Conservation (phyloP, 2,797 vertebrate species). For the Zenarchopterus dispar region DNA sequence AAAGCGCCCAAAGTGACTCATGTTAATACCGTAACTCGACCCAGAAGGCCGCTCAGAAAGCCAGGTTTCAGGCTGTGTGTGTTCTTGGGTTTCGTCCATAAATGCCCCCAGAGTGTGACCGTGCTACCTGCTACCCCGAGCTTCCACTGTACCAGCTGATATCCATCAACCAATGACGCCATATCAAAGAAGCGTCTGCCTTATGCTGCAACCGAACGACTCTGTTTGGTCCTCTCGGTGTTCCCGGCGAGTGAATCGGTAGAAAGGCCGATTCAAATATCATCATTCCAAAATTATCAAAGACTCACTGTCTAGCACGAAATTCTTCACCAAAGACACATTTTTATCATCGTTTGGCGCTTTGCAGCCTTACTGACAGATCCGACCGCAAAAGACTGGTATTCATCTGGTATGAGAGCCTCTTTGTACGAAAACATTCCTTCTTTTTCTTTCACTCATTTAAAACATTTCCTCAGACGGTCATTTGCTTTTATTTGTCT, state of each 20-base stretch:
- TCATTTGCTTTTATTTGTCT: slow-evolving; percentile 57
- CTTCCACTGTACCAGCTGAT: too few species aligned
- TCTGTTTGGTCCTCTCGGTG: too few species aligned
- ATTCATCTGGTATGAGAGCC: slow-evolving; percentile 86
- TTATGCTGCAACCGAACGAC: too few species aligned
- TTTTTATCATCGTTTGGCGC: slow-evolving; percentile 69
- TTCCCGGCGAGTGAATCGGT: slow-evolving; percentile 6
- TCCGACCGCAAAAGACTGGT: slow-evolving; percentile 72
- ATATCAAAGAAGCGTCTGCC: too few species aligned
- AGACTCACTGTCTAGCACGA: slow-evolving; percentile 39
- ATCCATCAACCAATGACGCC: too few species aligned
- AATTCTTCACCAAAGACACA: slow-evolving; percentile 31
- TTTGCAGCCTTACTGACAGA: slow-evolving; percentile 69
- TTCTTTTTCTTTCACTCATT: slow-evolving; percentile 43
- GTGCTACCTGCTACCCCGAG: too few species aligned
- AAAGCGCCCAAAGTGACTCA: slow-evolving; percentile 80
- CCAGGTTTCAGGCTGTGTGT: slow-evolving; percentile 82
- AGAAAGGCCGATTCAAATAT: slow-evolving; percentile 1
- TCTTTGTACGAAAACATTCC: slow-evolving; percentile 74
- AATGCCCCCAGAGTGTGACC: too few species aligned
- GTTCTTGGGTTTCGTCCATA: slow-evolving; percentile 13
- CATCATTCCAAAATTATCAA: slow-evolving; percentile 24
- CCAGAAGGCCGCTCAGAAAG: slow-evolving; percentile 80
- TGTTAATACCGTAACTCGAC: slow-evolving; percentile 95
- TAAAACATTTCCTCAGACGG: slow-evolving; percentile 70